These are phyloP conservation scores for Sus scrofa DNA, from an alignment of 2,113 vertebrate genomes.

Conservation along the genomic window T2T-Sscrofa CM000812.6:233444001-233444500, in stretches of 20 bases:
- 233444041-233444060: background rate
- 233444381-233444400: background rate
- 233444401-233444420: background rate
- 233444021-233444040: background rate
- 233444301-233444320: background rate
- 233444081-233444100: background rate
- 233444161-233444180: background rate
- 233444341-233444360: background rate
- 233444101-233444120: background rate
- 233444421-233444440: background rate
- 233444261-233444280: background rate
- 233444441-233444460: background rate
- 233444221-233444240: background rate
- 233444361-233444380: fast-evolving
- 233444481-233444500: background rate
- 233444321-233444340: background rate
- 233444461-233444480: background rate
- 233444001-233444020: background rate
- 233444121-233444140: background rate
- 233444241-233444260: background rate
- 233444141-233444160: background rate
- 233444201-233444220: background rate
- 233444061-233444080: background rate
- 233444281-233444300: background rate
- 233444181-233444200: background rate